Base-by-base conservation (phyloP, 2,113 vertebrate species). In the Rhagologus leucostigma region DNA sequence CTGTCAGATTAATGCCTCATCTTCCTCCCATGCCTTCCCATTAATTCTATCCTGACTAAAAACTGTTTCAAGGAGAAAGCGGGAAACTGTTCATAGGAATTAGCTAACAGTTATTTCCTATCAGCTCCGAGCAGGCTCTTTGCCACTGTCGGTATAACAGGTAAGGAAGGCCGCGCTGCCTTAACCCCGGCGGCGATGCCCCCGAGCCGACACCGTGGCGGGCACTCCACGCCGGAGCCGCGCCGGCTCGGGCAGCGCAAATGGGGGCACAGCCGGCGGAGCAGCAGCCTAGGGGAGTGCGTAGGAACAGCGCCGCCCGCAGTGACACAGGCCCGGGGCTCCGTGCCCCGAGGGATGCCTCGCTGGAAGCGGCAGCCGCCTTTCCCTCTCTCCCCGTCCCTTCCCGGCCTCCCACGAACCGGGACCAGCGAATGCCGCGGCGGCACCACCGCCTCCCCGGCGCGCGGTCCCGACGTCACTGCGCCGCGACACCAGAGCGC, bases 111-210 rank as follows among this genome's bases (percentile, higher is more conserved):
- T 0, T 12, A 22, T 13, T 20, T 17, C 8, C 13, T 12, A 6
- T 46, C 15, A 19, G 3, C 33, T 20, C 10, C 2, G 26, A 35
- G 24, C 9, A 68, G 30, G 41, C 41, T 55, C 30, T 55, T 32
- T 6, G 8, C 9, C 26, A 42, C 33, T 7, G 33, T 13, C 52
- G 11, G 7, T 5, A 1, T 0, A 21, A 16, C 0, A 21, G 3
- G 16, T 10, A 41, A 17, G 24, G 77, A 52, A 60, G 62, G 53
- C 62, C 53, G 7, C 16, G 24, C 16, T 6, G 50, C 3, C 32
- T 3, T 0, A 6, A 0, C 6, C 4, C 9, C 7, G 42, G 15
- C 7, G 13, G 32, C 4, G 7, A 33, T 4, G n/a, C 5, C 4
- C 9, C 4, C 17, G 13, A 17, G 5, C 24, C 52, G 2, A 39